phyloP scores from a whole-genome alignment of 2,113 vertebrate species.

The Corythaeola cristata region DNA sequence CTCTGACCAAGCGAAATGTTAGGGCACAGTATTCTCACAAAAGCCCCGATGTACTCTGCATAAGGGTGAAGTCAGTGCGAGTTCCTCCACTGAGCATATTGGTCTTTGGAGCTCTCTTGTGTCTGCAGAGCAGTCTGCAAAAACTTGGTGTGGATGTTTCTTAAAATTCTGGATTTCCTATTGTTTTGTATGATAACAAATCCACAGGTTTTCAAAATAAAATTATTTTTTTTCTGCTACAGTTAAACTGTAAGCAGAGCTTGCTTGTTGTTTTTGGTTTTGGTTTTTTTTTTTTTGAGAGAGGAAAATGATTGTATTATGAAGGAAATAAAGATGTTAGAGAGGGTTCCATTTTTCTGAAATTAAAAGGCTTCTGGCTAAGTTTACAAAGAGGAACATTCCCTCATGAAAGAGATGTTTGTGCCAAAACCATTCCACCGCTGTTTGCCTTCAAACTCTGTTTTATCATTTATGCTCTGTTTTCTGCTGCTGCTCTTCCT shows the following conservation, averaged over 20 bases:
- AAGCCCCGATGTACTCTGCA: fast-evolving
- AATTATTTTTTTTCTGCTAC: neutral
- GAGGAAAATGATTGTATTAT: fast-evolving
- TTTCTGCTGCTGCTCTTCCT: slow-evolving; percentile 9
- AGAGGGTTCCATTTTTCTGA: neutral
- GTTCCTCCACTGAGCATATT: neutral
- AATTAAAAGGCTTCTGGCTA: slow-evolving; percentile 52
- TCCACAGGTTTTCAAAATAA: neutral
- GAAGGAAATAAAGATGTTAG: slow-evolving; percentile 8
- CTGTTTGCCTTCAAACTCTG: slow-evolving; percentile 6
- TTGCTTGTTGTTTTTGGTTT: no score
- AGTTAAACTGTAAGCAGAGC: neutral
- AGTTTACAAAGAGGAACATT: neutral
- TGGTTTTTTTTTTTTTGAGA: neutral
- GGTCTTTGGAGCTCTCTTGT: neutral
- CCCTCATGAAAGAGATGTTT: neutral
- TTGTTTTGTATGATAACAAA: neutral
- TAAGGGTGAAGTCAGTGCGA: neutral
- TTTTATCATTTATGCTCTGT: slow-evolving; percentile 8
- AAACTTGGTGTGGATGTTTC: fast-evolving
- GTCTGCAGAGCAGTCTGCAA: neutral
- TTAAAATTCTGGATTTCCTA: neutral
- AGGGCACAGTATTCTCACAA: neutral
- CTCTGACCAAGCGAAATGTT: neutral
- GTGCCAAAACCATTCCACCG: neutral